Evolutionary conservation across 2,797 vertebrate species (phyloP), one percentile per base, ranked within the genome.

Genomic region (Pseudochromis fuscus): DNA sequence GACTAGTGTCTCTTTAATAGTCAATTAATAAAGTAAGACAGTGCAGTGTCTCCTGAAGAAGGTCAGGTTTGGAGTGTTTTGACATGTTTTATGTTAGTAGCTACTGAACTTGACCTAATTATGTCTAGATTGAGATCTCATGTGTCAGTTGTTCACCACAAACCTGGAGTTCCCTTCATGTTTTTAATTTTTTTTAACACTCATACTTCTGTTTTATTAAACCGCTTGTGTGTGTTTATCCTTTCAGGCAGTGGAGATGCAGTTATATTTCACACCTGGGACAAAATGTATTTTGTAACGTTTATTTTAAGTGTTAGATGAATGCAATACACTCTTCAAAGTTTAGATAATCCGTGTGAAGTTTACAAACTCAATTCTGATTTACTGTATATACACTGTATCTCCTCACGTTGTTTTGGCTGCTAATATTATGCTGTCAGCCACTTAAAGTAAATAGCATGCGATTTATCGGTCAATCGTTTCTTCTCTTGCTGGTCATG

Each of bases 51-150:
- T 66, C 8, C 53, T 71, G 23, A 33, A 53, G 25, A 68, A 46
- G 55, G 46, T 66, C 72, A 64, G 9, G 28, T 40, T 60, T 53
- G 51, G 27, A 21, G 30, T 72, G 66, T 80, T 84, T 59, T 70
- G 61, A 67, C 60, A 78, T 80, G 61, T 84, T 78, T 59, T 78
- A 61, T 31, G 48, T 75, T 69, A 35, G 63, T 45, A 55, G 71
- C 45, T 25, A 15, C 59, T 31, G 21, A 60, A 52, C 21, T 35
- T 69, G 66, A 78, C 52, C 53, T 70, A 23, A 59, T 40, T 61
- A 50, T 60, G 67, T 79, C 44, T 30, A 37, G 45, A 71, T 52
- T 63, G 3, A 66, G 5, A 37, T 57, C 57, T 73, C 67, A 56
- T 44, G 31, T 13, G 12, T 35, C 23, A 71, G 37, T 4, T 12